phyloP scores from a whole-genome alignment of 2,888 invertebrate genomes.

The Escarpia spicata region DNA sequence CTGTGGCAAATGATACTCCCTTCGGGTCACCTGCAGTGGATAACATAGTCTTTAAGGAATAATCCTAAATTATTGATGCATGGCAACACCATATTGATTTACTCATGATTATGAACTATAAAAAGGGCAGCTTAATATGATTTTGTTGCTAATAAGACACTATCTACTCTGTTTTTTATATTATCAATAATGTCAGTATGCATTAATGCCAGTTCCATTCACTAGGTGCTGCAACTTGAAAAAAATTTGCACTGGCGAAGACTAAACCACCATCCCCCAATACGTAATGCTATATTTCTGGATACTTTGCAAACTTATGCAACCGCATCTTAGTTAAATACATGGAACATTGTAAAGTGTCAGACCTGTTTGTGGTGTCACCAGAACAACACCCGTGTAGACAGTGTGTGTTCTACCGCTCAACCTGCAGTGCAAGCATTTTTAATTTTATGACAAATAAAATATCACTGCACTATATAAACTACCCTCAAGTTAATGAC shows the following conservation, averaged over 20 bases:
- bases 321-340: neutral
- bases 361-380: slow-evolving; percentile 38
- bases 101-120: neutral
- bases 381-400: slow-evolving; percentile 85
- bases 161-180: no score
- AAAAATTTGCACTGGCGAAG: no score
- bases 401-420: slow-evolving; percentile 83
- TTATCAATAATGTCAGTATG: no score
- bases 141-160: no score
- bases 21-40: neutral
- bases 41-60: neutral
- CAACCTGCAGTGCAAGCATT: slow-evolving; percentile 70
- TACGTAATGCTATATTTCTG: neutral
- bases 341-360: neutral
- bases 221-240: no score
- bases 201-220: no score
- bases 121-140: neutral
- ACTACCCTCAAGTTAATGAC: neutral
- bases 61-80: neutral
- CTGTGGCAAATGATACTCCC: slow-evolving; percentile 23
- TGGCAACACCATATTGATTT: neutral
- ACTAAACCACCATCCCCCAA: neutral
- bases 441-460: neutral
- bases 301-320: neutral
- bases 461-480: slow-evolving; percentile 19